Evolutionary conservation across 2,888 invertebrate species (phyloP).

Genomic region (Nephrotoma appendiculata): DNA sequence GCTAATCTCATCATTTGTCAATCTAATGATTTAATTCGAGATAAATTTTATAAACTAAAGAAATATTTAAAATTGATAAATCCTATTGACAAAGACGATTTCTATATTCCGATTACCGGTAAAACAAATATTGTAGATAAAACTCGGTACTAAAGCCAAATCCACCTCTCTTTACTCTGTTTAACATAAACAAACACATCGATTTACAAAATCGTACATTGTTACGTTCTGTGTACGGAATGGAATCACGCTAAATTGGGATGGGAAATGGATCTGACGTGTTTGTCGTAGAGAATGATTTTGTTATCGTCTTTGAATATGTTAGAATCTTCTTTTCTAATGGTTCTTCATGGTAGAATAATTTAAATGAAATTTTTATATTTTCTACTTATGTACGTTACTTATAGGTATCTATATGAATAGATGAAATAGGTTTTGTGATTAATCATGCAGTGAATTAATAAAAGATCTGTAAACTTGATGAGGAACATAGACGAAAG

Average conservation of each 20-base stretch:
- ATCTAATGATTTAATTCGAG: too few relatives aligned
- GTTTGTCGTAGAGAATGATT: background rate
- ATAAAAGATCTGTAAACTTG: background rate
- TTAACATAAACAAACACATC: background rate
- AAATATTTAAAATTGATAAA: too few relatives aligned
- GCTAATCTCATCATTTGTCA: too few relatives aligned
- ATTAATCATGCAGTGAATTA: background rate
- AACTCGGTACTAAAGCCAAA: too few relatives aligned
- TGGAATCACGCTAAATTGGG: background rate
- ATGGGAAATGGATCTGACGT: background rate
- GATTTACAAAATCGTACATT: background rate
- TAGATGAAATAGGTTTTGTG: background rate
- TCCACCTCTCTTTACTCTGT: background rate
- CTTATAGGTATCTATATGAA: background rate
- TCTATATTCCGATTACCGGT: too few relatives aligned
- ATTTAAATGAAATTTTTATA: background rate
- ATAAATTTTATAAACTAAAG: too few relatives aligned
- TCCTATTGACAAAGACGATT: too few relatives aligned
- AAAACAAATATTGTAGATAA: too few relatives aligned
- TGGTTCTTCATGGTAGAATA: background rate
- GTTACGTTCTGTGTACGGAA: background rate
- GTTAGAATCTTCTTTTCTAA: background rate
- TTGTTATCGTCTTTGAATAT: background rate
- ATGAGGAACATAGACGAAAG: background rate
- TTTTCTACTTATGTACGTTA: background rate